phyloP scores from a whole-genome alignment of 2,113 vertebrate genomes.

The Polyodon spathula region DNA sequence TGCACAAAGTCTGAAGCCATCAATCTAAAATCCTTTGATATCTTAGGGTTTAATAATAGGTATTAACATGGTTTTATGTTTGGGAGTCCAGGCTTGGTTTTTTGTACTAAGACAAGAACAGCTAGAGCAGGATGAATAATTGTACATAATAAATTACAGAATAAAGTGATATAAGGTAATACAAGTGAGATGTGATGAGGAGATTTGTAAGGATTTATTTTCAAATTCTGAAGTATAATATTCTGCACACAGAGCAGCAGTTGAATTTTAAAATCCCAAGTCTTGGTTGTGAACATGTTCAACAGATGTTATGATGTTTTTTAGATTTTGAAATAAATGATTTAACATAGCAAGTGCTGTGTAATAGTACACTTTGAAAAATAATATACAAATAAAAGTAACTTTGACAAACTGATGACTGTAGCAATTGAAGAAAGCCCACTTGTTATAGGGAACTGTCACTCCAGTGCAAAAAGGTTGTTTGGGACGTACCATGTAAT shows the following conservation, averaged over 20 bases:
- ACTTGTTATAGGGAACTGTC: too few species aligned
- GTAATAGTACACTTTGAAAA: too few species aligned
- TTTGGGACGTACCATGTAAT: too few species aligned
- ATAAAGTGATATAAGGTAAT: conserved; percentile 17
- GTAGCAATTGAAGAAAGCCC: too few species aligned
- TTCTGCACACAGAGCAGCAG: conserved; percentile 12
- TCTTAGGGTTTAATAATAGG: too few species aligned
- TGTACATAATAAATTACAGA: conserved; percentile 21
- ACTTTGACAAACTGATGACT: too few species aligned
- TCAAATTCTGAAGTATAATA: conserved; percentile 12
- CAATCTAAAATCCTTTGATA: too few species aligned
- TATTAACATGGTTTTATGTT: too few species aligned
- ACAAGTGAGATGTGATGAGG: conserved; percentile 17
- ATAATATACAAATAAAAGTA: too few species aligned
- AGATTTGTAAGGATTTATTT: conserved; percentile 16
- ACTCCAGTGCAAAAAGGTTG: too few species aligned
- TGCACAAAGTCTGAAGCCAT: too few species aligned
- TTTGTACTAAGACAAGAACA: neutral
- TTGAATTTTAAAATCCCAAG: neutral
- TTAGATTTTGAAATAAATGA: neutral
- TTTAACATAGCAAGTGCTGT: too few species aligned
- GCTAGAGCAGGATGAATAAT: conserved; percentile 1
- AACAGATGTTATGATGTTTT: neutral
- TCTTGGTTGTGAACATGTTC: neutral
- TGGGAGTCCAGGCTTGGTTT: neutral